Evolutionary conservation across 1,140 invertebrate species (phyloP).

Genomic region (Apis dorsata): DNA sequence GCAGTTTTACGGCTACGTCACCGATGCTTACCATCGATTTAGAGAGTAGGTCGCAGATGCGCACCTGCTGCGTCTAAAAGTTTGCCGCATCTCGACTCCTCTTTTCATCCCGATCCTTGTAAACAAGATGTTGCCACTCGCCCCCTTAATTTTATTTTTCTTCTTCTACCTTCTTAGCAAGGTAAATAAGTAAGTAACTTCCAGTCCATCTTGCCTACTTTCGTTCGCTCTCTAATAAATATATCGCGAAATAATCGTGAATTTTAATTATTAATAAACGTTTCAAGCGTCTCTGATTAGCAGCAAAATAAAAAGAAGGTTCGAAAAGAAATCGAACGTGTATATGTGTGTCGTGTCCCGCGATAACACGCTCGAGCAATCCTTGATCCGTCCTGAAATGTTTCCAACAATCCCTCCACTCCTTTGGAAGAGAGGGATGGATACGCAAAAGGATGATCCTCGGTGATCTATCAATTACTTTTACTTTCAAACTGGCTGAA

Average conservation of each 20-base stretch:
- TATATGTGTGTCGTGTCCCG: too few relatives aligned
- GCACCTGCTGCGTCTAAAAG: slow-evolving; percentile 51
- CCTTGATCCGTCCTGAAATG: neutral
- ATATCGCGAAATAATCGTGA: too few relatives aligned
- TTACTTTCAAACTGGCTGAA: slow-evolving; percentile 41
- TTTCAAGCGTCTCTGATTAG: too few relatives aligned
- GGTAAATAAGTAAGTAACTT: neutral
- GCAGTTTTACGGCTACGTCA: slow-evolving; percentile 51
- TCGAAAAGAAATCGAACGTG: too few relatives aligned
- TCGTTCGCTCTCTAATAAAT: neutral
- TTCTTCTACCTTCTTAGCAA: too few relatives aligned
- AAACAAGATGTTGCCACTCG: neutral
- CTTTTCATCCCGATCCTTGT: neutral
- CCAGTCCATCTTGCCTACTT: neutral
- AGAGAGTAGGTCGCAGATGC: slow-evolving; percentile 58
- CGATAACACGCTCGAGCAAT: neutral
- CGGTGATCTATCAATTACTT: slow-evolving; percentile 38
- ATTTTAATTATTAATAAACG: too few relatives aligned
- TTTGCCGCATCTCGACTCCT: neutral
- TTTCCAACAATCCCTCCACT: neutral
- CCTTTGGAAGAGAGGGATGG: neutral
- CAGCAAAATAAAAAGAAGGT: too few relatives aligned
- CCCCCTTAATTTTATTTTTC: too few relatives aligned
- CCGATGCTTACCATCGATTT: slow-evolving; percentile 46
- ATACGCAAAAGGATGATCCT: neutral